Evolutionary conservation across 2,797 vertebrate species (phyloP), one percentile per base, ranked within the genome.

Genomic region (Spatula clypeata): DNA sequence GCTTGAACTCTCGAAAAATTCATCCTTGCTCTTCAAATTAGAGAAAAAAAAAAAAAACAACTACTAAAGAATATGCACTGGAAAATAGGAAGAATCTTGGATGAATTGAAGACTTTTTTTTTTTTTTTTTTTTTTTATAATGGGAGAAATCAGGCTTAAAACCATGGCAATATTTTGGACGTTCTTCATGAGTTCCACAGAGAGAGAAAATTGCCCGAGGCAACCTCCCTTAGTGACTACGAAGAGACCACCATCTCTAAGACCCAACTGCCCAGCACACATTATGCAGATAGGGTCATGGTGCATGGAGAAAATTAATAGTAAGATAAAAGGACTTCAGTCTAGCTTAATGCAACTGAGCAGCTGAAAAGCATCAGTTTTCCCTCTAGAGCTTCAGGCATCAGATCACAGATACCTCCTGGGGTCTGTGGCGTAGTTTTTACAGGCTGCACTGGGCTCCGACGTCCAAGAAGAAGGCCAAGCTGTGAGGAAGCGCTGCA

Each of bases 261-360:
- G 18, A 72, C 31, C 32, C 17, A 40, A 64, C 26, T 81, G 54
- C 29, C 45, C 49, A 34, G 29, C 24, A 40, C 15, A 9, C 8
- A 4, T 49, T 31, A 18, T 6, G 13, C 55, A 55, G 34, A 4
- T 8, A 34, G 26, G 27, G 20, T 47, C 62, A 29, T 26, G 47
- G 17, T 26, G 8, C 1, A 31, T 0, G 1, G 8, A 76, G 20
- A 45, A 24, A 94, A 60, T 23, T 29, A 45, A 32, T 0, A 1
- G 21, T 19, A 64, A 21, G 12, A 51, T 58, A 79, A 80, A 58
- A 55, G 31, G 6, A 40, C 19, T 89, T 81, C 32, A 44, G 11
- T 66, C 73, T 72, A 34, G 34, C 84, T 90, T 51, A 47, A 54
- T 26, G 11, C 8, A 77, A 9, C 49, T 77, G 47, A 83, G 40